phyloP scores from a whole-genome alignment of 2,797 vertebrate species.

The Heteromormyrus szaboi region DNA sequence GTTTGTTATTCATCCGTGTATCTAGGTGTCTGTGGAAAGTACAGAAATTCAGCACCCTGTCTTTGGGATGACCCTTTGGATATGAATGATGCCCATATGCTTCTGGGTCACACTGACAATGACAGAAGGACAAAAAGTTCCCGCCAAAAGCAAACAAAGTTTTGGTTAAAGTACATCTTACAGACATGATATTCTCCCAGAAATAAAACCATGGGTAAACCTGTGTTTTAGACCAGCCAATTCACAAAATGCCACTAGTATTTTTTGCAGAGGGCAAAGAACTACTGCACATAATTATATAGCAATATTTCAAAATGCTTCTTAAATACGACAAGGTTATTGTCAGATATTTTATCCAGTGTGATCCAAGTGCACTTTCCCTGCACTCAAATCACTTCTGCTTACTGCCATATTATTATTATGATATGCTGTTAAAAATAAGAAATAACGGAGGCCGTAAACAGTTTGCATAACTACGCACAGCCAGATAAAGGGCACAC shows the following conservation, averaged over 20 bases:
- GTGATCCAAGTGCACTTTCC: background rate
- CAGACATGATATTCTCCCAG: background rate
- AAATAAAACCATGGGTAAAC: background rate
- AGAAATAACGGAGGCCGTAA: background rate
- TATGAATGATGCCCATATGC: background rate
- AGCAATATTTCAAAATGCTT: background rate
- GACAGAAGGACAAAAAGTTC: background rate
- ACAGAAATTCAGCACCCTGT: background rate
- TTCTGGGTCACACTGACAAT: background rate
- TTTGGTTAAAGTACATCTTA: background rate
- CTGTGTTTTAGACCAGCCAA: background rate
- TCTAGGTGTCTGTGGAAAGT: background rate
- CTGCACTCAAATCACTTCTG: constrained; percentile 34
- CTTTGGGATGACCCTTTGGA: background rate
- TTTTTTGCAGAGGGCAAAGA: background rate
- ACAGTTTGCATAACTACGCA: background rate
- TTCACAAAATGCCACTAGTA: background rate
- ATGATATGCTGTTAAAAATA: background rate
- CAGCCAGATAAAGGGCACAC: background rate
- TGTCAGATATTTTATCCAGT: background rate
- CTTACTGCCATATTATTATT: constrained; percentile 18
- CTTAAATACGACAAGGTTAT: background rate
- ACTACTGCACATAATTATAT: background rate
- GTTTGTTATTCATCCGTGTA: background rate
- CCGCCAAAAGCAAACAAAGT: background rate